Evolutionary conservation across 2,797 vertebrate species (phyloP).

Genomic region (Meriones psammophilus): DNA sequence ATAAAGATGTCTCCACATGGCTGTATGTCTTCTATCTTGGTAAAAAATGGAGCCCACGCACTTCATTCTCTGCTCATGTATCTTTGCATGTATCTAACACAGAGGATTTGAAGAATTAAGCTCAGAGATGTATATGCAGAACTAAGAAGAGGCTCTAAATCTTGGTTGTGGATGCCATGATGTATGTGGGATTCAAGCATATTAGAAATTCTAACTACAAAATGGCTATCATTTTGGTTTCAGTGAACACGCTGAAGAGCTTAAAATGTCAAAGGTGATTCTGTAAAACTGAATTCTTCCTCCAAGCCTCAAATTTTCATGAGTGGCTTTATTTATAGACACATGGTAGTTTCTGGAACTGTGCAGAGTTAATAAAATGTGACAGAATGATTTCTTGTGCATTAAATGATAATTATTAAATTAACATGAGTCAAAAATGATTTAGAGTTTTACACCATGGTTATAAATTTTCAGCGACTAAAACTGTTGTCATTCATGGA

Average conservation of each 20-base stretch:
- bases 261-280: slow-evolving; percentile 42
- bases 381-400: slow-evolving; percentile 48
- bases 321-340: slow-evolving; percentile 52
- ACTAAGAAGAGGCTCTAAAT: not conserved
- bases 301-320: not conserved
- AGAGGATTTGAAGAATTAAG: not conserved
- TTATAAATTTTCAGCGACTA: slow-evolving; percentile 49
- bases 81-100: too few species aligned
- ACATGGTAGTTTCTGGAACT: not conserved
- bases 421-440: slow-evolving; percentile 24
- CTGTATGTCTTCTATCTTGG: not conserved
- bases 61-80: not conserved
- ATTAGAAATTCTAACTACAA: slow-evolving; percentile 26
- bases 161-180: not conserved
- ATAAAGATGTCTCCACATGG: not conserved
- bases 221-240: not conserved
- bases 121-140: not conserved
- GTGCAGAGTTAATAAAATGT: slow-evolving; percentile 54
- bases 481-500: slow-evolving; percentile 28
- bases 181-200: not conserved
- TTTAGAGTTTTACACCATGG: slow-evolving; percentile 18
- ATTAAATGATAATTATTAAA: slow-evolving; percentile 40
- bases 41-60: not conserved
- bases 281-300: slow-evolving; percentile 46
- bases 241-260: not conserved